Base-by-base conservation (phyloP, 2,113 vertebrate species). In the Neolamprologus caudopunctatus region DNA sequence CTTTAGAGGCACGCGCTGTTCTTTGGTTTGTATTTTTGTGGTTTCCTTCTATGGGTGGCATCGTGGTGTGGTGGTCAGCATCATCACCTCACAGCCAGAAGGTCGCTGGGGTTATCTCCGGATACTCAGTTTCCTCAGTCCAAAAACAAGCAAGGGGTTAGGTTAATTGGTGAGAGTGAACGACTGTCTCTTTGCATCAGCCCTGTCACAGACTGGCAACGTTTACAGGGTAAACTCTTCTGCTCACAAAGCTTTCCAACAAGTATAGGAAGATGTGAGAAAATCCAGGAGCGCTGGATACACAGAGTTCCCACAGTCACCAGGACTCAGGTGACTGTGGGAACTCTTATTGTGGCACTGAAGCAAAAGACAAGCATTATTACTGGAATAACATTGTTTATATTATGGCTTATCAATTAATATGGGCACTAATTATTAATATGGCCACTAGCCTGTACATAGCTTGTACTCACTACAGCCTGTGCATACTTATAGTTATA, bases 61-160 rank as follows among this genome's bases (percentile, higher is more conserved):
- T 33, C 1, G 17, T 33, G 17, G 58, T 0, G 28, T 66, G 10
- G 17, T 21, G 33, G 33, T 66, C 33, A 66, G 61, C 61, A 5
- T 13, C 31, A 7, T 66, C 61, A 8, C 19, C 33, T 37, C 33
- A 37, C 17, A 66, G 17, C 61, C 0, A 33, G 6, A 6, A 61
- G 61, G 4, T 7, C 4, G 6, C 61, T 66, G 31, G 31, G 33
- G 19, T 37, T n/a, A 13, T 37, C 2, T 66, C 6, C 2, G 1
- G 31, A 13, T 2, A 21, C 33, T 66, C 33, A n/a, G 19, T 37
- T 66, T 66, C 61, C 58, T 63, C 58, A 11, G 28, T 63, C 31
- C 31, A 63, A n/a, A 35, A 19, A 35, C 58, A 63, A 5, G 2
- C 16, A 1, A 61, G 28, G 57, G 16, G 57, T 7, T 61, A 10